Evolutionary conservation across 2,888 invertebrate genomes (phyloP).

Genomic region (Acanthococcus lagerstroemiae): DNA sequence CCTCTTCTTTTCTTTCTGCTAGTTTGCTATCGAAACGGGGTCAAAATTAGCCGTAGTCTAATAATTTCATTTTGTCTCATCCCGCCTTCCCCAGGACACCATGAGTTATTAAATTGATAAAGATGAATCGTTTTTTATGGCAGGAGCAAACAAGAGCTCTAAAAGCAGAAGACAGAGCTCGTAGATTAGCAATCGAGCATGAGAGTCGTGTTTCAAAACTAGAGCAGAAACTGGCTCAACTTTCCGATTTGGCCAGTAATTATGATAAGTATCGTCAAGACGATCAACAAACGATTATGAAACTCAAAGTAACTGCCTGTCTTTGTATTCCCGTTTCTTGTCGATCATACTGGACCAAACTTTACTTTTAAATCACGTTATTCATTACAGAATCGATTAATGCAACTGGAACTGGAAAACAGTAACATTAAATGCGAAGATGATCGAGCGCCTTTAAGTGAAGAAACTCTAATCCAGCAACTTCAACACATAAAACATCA

Average conservation of each 20-base stretch:
- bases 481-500: slow-evolving; percentile 55
- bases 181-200: slow-evolving; percentile 56
- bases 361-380: background rate
- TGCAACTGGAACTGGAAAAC: slow-evolving; percentile 36
- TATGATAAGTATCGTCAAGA: slow-evolving; percentile 61
- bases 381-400: slow-evolving; percentile 35
- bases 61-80: too few relatives aligned
- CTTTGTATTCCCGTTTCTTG: too few relatives aligned
- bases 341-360: too few relatives aligned
- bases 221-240: slow-evolving; percentile 64
- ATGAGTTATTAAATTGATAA: too few relatives aligned
- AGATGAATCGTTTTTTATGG: background rate
- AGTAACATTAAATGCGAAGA: slow-evolving; percentile 33
- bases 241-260: slow-evolving; percentile 65
- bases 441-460: slow-evolving; percentile 38
- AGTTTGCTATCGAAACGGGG: too few relatives aligned
- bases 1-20: too few relatives aligned
- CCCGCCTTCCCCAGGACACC: too few relatives aligned
- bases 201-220: slow-evolving; percentile 67
- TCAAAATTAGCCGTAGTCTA: too few relatives aligned
- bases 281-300: slow-evolving; percentile 63
- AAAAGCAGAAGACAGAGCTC: slow-evolving; percentile 61
- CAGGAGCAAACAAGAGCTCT: slow-evolving; percentile 61
- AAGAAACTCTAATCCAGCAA: slow-evolving; percentile 50
- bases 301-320: slow-evolving; percentile 46